Percentiles rank a stretch among this genome's conserved stretches.
Conservation (phyloP, 2,888 invertebrate species). For the Heterodera filipjevi region DNA sequence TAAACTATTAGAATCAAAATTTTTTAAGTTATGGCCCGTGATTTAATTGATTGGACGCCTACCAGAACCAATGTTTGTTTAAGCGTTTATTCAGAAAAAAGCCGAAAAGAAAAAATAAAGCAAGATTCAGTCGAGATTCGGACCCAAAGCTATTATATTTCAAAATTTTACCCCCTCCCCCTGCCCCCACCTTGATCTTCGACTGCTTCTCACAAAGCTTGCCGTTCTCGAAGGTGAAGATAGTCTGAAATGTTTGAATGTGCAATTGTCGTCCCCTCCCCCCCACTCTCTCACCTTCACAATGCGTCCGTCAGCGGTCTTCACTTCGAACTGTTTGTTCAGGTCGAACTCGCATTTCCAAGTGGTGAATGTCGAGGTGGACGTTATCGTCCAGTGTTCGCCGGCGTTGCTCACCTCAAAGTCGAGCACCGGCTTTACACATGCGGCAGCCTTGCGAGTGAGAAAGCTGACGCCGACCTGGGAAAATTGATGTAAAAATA, state of each 20-base stretch:
- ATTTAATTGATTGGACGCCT: too few relatives aligned
- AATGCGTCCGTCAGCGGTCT: slow-evolving; percentile 62
- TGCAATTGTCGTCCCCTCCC: too few relatives aligned
- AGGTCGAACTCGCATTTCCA: slow-evolving; percentile 56
- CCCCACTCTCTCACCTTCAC: slow-evolving; percentile 44
- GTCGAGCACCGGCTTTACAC: slow-evolving; percentile 55
- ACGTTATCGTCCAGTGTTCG: slow-evolving; percentile 58
- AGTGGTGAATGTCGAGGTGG: slow-evolving; percentile 63
- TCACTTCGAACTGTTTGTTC: slow-evolving; percentile 54
- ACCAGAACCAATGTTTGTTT: too few relatives aligned
- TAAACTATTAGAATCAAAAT: too few relatives aligned
- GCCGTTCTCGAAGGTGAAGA: slow-evolving; percentile 55
- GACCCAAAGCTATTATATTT: too few relatives aligned
- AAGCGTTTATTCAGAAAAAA: too few relatives aligned
- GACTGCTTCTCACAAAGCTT: slow-evolving; percentile 57
- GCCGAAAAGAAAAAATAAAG: too few relatives aligned
- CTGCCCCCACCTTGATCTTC: slow-evolving; percentile 45
- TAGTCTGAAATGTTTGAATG: slow-evolving; percentile 43
- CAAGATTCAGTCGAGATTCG: background rate
- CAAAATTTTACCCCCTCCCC: too few relatives aligned
- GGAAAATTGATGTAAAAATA: too few relatives aligned
- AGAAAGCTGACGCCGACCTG: slow-evolving; percentile 54
- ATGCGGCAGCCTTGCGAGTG: slow-evolving; percentile 55
- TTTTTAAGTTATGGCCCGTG: too few relatives aligned
- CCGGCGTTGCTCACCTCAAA: slow-evolving; percentile 48